Evolutionary conservation across 2,113 vertebrate species (phyloP), one percentile per base, ranked within the genome.

Genomic region (Todiramphus saurophagus): DNA sequence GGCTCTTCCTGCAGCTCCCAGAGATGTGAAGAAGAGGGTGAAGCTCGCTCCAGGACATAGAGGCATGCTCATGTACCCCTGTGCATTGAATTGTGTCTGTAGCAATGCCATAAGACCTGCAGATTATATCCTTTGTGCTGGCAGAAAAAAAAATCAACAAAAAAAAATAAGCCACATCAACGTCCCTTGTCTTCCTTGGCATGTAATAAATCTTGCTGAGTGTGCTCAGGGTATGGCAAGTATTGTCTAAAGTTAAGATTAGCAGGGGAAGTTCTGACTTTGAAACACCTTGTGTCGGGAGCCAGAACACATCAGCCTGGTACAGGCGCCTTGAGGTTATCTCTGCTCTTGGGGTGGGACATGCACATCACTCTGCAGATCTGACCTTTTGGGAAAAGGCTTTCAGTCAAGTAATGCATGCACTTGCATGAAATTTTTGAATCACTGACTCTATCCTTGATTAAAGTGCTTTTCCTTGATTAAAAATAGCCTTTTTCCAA

Each of bases 381-480:
- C 89, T 93, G 77, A 89, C 92, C 87, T 92, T 80, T 93, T 72
- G 77, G 90, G 62, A 78, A 53, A 84, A 89, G 25, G 53, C 92
- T 95, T 96, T 96, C 96, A 95, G 86, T 90, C 89, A 87, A 96
- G 62, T 89, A 90, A 87, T 58, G 58, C 89, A 84, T 92, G 96
- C 77, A 82, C 92, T 78, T 94, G 86, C 92, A 96, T 94, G 74
- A 96, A 75, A 95, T 92, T 95, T 96, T 89, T 96, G 80, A 95
- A 97, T 97, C 90, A 94, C 83, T 58, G 86, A 83, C 84, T 95
- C 93, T 62, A 72, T 76, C 64, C 88, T 95, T 97, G 96, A 93
- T 96, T 96, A 93, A 96, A 96, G 73, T 96, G 96, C 95, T 97
- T 92, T 96, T 95, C 58, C 83, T 64, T 96, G 92, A 96, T 95